Percentiles rank a stretch among this genome's conserved stretches.
phyloP scores from a whole-genome alignment of 2,113 vertebrate species.

The Holacanthus passer region DNA sequence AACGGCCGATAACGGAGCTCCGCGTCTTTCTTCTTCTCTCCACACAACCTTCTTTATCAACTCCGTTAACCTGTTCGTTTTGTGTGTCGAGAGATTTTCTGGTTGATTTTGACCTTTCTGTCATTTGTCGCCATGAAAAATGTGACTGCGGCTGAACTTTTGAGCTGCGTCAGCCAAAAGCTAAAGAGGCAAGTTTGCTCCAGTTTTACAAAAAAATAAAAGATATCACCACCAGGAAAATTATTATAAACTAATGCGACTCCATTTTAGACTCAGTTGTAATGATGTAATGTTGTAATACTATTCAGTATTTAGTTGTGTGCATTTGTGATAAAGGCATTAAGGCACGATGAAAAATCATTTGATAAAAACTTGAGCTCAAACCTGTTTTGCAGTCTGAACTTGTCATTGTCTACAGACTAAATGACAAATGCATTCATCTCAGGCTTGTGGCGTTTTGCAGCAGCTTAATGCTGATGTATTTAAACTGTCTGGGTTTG shows the following conservation, averaged over 20 bases:
- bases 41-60: background rate
- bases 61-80: background rate
- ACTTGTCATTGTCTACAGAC: too few species aligned
- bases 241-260: background rate
- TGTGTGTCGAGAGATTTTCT: background rate
- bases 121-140: background rate
- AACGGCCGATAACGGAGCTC: background rate
- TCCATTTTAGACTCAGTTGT: background rate
- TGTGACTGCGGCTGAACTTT: background rate
- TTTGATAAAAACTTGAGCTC: too few species aligned
- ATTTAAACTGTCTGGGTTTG: too few species aligned
- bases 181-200: background rate
- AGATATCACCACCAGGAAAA: background rate
- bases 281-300: too few species aligned
- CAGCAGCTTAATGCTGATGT: too few species aligned
- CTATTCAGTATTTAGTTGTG: too few species aligned
- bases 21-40: background rate
- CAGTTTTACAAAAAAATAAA: background rate
- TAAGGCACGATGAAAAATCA: too few species aligned
- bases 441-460: too few species aligned
- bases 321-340: too few species aligned
- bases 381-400: too few species aligned
- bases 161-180: background rate
- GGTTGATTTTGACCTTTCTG: constrained; percentile 1
- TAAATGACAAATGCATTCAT: too few species aligned